Conservation (phyloP, 2,113 vertebrate species). For the Engystomops pustulosus region DNA sequence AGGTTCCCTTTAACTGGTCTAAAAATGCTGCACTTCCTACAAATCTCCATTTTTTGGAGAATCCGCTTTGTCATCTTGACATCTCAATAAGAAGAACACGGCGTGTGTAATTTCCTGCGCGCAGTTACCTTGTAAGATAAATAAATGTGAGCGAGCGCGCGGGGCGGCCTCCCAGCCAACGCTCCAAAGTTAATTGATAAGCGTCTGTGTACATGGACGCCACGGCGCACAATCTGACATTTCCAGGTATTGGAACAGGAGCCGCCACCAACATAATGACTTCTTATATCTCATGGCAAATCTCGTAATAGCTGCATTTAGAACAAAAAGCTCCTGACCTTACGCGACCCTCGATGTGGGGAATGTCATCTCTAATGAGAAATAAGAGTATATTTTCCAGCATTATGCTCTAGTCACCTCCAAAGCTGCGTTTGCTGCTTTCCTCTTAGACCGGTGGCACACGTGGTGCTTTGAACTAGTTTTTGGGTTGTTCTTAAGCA, state of each 20-base stretch:
- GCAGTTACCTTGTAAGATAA: constrained; percentile 25
- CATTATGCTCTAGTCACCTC: neutral
- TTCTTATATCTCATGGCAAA: neutral
- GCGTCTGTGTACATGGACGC: no score
- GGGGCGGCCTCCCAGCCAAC: no score
- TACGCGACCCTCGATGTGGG: neutral
- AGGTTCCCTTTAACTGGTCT: no score
- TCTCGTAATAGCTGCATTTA: neutral
- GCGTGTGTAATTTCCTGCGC: constrained; percentile 32
- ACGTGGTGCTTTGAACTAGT: no score
- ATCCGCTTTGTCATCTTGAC: constrained; percentile 37
- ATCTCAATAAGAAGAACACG: constrained; percentile 43
- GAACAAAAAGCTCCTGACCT: neutral
- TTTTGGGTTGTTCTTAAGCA: no score
- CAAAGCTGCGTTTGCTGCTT: neutral
- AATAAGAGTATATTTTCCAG: no score
- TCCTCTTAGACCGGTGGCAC: no score
- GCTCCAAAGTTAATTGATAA: constrained; percentile 21
- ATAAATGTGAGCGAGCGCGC: constrained; percentile 10
- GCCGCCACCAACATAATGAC: neutral
- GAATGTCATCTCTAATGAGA: no score
- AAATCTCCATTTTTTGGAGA: neutral
- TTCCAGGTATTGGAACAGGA: neutral
- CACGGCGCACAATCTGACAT: neutral
- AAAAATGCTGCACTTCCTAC: no score